Evolutionary conservation across 1,140 invertebrate genomes (phyloP), one percentile per base, ranked within the genome.

Genomic region (Eubasilissa regina): DNA sequence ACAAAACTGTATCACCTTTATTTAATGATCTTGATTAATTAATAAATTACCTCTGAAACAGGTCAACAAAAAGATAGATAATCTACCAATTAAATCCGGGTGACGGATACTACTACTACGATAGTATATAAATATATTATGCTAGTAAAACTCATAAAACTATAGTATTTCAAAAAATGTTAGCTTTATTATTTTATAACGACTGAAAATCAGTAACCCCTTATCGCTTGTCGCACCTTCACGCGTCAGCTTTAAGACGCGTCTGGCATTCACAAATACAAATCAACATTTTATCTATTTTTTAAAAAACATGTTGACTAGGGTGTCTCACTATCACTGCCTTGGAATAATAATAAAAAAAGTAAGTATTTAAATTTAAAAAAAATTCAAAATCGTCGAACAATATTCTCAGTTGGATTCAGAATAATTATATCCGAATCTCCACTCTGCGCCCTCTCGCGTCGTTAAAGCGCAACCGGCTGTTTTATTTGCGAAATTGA

Each of bases 401-500:
- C n/a, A n/a, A n/a, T 35, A 35, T 6, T 21, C 55, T 15, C 55
- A 21, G 53, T 13, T 58, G 55, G 55, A 15, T 15, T 58, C 17
- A 9, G 55, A 58, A 58, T 58, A 58, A 58, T 58, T 58, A 58
- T 58, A 19, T 15, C 55, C 9, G 55, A 17, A 58, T 19, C 17
- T 58, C 11, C 25, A 21, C 25, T 13, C n/a, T 3, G 11, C 60
- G 19, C 60, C 25, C 11, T 25, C 35, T 44, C 19, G 19, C 60
- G 11, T 62, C 25, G 19, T 62, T 62, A 12, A 13, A 13, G 19
- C 25, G n/a, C 25, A 11, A 43, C 25, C 19, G 10, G 19, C 13
- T 11, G 13, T 62, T 62, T 62, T 62, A 62, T 62, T 35, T 13
- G 25, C 15, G 13, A 62, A 62, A 62, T 62, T 62, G 60, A 62